A percentile compares a stretch with the other conserved stretches of the same genome.
These are phyloP conservation scores for Cryptoblepharus egeriae DNA, from an alignment of 2,797 vertebrate species.

Conservation along the genomic window DNA sequence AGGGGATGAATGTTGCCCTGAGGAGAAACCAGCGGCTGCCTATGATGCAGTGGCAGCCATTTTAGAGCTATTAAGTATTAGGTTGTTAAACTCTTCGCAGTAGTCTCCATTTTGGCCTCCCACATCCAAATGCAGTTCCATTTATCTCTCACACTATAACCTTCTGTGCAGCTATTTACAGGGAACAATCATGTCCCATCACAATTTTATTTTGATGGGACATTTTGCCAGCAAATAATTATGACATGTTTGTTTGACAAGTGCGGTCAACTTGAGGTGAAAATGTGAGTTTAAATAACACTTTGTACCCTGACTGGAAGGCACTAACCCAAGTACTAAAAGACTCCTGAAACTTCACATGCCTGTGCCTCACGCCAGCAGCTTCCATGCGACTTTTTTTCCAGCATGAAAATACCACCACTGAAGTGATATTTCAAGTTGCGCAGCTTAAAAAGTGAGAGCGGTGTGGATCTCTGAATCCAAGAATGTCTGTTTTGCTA, in stretches of 20 bases:
- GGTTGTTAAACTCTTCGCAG: too few species aligned
- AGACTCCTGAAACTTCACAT: constrained; percentile 18
- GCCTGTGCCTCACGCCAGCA: constrained; percentile 40
- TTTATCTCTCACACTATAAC: background rate
- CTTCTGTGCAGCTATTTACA: background rate
- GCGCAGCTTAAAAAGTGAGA: constrained; percentile 40
- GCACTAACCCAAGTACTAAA: background rate
- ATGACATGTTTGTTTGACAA: background rate
- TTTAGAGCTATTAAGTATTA: too few species aligned
- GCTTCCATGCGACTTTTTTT: constrained; percentile 45
- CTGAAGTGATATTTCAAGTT: background rate
- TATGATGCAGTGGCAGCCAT: too few species aligned
- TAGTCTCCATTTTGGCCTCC: too few species aligned
- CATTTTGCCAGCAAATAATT: background rate
- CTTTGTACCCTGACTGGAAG: constrained; percentile 4
- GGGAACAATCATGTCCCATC: background rate
- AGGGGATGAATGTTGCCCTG: too few species aligned
- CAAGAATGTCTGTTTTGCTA: constrained; percentile 50
- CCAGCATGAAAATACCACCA: constrained; percentile 10
- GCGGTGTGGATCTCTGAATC: constrained; percentile 4
- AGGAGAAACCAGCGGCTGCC: too few species aligned
- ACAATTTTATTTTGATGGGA: background rate
- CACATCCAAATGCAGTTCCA: background rate
- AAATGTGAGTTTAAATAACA: constrained; percentile 9
- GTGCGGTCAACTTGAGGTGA: background rate